phyloP scores from a whole-genome alignment of 2,797 vertebrate genomes.

The Picus viridis region DNA sequence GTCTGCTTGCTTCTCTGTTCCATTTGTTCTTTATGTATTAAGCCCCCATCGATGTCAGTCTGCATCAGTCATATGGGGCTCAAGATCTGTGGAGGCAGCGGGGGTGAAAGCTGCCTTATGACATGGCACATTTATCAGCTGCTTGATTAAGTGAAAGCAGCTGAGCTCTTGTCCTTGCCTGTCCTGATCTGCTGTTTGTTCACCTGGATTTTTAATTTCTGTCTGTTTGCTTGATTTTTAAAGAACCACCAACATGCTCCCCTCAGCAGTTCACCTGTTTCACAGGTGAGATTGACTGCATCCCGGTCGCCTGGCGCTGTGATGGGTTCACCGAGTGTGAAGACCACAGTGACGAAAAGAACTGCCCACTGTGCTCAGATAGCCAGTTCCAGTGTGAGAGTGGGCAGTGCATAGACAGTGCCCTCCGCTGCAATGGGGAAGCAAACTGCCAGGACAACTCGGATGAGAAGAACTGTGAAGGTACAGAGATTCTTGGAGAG shows the following conservation, averaged over 20 bases:
- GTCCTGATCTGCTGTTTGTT: not conserved
- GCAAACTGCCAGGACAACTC: slow-evolving; percentile 95
- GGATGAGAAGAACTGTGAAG: slow-evolving; percentile 94
- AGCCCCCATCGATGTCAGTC: not conserved
- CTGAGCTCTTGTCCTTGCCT: not conserved
- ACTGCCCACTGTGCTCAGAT: slow-evolving; percentile 92
- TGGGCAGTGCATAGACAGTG: slow-evolving; percentile 89
- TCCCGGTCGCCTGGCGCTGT: slow-evolving; percentile 94
- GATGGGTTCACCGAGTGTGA: slow-evolving; percentile 94
- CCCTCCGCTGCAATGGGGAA: slow-evolving; percentile 91
- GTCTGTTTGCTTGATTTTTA: slow-evolving; percentile 62
- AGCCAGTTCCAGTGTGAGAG: slow-evolving; percentile 95
- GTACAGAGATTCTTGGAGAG: slow-evolving; percentile 60
- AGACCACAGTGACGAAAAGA: slow-evolving; percentile 92
- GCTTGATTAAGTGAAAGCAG: not conserved
- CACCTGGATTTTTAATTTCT: slow-evolving; percentile 53
- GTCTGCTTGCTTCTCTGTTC: not conserved
- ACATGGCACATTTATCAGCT: not conserved
- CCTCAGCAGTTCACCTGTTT: slow-evolving; percentile 95
- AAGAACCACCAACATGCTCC: slow-evolving; percentile 97
- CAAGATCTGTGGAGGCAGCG: not conserved
- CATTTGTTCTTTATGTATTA: not conserved
- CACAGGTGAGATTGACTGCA: slow-evolving; percentile 97
- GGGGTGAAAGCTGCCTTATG: not conserved
- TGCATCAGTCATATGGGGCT: not conserved